These are phyloP conservation scores for Apis florea DNA, from an alignment of 1,140 invertebrate species.

Conservation along the genomic window DNA sequence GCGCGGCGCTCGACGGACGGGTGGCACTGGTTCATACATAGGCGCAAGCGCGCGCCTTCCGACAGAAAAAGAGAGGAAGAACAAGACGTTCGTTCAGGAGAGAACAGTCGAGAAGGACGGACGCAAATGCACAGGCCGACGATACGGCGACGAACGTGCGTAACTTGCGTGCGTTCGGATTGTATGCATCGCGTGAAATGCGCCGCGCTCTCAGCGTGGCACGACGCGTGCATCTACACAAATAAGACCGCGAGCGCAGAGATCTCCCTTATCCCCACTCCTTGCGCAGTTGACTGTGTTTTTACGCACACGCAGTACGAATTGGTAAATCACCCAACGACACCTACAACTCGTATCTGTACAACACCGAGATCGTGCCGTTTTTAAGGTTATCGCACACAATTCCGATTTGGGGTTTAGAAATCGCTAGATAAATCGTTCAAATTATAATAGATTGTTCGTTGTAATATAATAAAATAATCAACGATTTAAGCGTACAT, in stretches of 20 bases:
- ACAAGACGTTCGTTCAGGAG: conserved; percentile 15
- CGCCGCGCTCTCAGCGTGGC: conserved; percentile 34
- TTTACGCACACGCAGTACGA: conserved; percentile 57
- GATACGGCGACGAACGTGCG: conserved; percentile 27
- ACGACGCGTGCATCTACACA: conserved; percentile 53
- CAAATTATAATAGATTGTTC: background rate
- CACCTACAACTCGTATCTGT: conserved; percentile 61
- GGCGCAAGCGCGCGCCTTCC: conserved; percentile 51
- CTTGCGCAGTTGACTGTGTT: conserved; percentile 14
- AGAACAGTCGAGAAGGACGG: background rate
- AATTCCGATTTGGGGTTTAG: background rate
- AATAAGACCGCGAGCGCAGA: conserved; percentile 29
- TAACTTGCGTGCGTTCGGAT: background rate
- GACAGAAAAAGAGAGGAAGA: conserved; percentile 33
- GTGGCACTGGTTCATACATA: conserved; percentile 64
- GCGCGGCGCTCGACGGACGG: conserved; percentile 69
- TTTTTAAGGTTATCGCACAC: background rate
- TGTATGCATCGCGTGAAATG: conserved; percentile 56
- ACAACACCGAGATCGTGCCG: conserved; percentile 29
- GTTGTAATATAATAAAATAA: background rate
- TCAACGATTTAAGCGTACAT: background rate
- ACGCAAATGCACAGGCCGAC: background rate
- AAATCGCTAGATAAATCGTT: background rate
- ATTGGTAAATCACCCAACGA: conserved; percentile 62
- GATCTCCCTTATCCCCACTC: conserved; percentile 13